Conservation (phyloP, 1,140 invertebrate genomes). For the Formica exsecta region DNA sequence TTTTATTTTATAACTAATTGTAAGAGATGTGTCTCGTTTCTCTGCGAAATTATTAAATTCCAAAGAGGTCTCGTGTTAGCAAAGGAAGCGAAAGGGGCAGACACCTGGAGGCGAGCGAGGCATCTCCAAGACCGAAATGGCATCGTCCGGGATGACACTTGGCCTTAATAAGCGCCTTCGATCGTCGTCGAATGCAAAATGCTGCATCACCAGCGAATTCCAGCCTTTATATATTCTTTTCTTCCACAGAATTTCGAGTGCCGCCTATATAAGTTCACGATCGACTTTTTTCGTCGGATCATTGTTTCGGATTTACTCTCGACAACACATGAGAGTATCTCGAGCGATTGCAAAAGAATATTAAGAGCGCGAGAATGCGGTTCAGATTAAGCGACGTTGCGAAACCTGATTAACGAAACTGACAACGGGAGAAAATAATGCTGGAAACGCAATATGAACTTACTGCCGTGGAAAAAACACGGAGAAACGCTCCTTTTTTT, state of each 20-base stretch:
- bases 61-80: conserved; percentile 41
- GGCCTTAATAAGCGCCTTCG: conserved; percentile 83
- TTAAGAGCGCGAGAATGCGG: background rate
- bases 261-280: background rate
- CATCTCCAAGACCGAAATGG: conserved; percentile 52
- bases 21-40: background rate
- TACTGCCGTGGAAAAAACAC: conserved; percentile 38
- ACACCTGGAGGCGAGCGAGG: background rate
- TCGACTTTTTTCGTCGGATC: background rate
- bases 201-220: conserved; percentile 37
- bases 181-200: conserved; percentile 73
- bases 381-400: background rate
- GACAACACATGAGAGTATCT: background rate
- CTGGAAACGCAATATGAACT: conserved; percentile 14
- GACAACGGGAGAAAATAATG: background rate
- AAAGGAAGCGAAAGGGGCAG: background rate
- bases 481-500: conserved; percentile 37
- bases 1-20: background rate
- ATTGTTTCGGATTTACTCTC: conserved; percentile 35
- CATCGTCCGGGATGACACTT: conserved; percentile 77
- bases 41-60: conserved; percentile 51
- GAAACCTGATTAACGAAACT: conserved; percentile 18
- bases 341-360: background rate
- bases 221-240: background rate
- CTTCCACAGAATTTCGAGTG: conserved; percentile 25